Evolutionary conservation across 2,888 invertebrate genomes (phyloP).

Genomic region (Calliphora vomitoria): DNA sequence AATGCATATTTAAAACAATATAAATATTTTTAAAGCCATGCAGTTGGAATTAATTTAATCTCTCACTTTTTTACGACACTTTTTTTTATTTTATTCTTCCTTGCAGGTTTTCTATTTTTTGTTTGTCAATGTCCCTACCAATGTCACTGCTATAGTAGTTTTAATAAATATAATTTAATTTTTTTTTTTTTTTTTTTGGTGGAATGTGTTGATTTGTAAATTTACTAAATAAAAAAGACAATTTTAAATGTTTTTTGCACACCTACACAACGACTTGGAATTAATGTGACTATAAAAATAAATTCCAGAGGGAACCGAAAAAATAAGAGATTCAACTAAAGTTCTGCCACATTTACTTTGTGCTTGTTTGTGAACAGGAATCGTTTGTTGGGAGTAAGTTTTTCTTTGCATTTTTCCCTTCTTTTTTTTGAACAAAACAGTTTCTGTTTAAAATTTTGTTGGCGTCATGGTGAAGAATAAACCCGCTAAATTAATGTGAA

Average conservation of each 20-base stretch:
- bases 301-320: conserved; percentile 33
- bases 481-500: conserved; percentile 79
- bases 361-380: conserved; percentile 18
- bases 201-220: conserved; percentile 71
- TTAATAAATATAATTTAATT: conserved; percentile 39
- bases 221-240: conserved; percentile 71
- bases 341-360: conserved; percentile 58
- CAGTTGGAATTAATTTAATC: conserved; percentile 42
- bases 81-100: neutral
- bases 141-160: conserved; percentile 44
- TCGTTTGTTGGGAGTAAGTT: conserved; percentile 35
- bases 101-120: neutral
- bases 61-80: neutral
- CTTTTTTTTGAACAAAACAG: conserved; percentile 3
- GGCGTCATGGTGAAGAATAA: conserved; percentile 73
- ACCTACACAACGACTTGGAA: conserved; percentile 70
- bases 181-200: conserved; percentile 1
- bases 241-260: conserved; percentile 72
- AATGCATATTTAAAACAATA: neutral
- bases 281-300: conserved; percentile 71
- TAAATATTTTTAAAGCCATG: conserved; percentile 15
- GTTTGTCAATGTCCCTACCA: conserved; percentile 9
- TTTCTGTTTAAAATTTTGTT: conserved; percentile 38
- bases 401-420: conserved; percentile 29
- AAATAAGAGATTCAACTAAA: conserved; percentile 20